Evolutionary conservation across 2,797 vertebrate genomes (phyloP), one percentile per base, ranked within the genome.

Genomic region (Limosa lapponica): DNA sequence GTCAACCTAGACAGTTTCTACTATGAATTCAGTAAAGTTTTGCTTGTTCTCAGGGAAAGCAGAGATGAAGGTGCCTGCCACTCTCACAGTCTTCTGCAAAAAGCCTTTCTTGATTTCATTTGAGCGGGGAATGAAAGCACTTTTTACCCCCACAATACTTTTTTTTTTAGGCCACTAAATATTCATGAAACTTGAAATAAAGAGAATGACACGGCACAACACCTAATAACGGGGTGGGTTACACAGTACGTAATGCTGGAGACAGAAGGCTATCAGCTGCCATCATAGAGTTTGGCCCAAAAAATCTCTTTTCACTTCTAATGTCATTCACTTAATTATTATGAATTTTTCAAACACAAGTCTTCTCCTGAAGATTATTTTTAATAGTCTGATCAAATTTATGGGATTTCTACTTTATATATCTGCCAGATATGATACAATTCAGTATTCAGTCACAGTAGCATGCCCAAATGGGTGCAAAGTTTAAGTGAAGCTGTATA

Each of bases 81-180:
- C 34, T 78, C 23, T 92, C 37, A 16, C 2, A 10, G 13, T 36
- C 49, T 67, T 51, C 61, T 55, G 17, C 37, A 72, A 82, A 90
- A 71, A 59, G 11, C 4, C 6, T 87, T 87, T 41, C 9, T 84
- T 82, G 19, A 65, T 72, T 79, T 28, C 41, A 24, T 72, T 64
- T 2, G 4, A 75, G 57, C 52, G 25, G 46, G 27, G 16, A 82
- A 72, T 0, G 2, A 37, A 62, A 58, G 4, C 15, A 23, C 1
- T 48, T 66, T 80, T 70, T 49, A 73, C 2, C 6, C 8, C 14
- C 4, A 24, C 25, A 62, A 22, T 39, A 30, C 8, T 72, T 78
- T 18, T 74, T 41, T 44, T 62, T 70, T 90, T 75, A 23, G 25
- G n/a, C 11, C 9, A 54, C 8, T 58, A 34, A 62, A 54, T 59